A percentile compares a stretch with the other conserved stretches of the same genome.
Conservation (phyloP, 2,888 invertebrate genomes). For the Drosophila hamatofila region DNA sequence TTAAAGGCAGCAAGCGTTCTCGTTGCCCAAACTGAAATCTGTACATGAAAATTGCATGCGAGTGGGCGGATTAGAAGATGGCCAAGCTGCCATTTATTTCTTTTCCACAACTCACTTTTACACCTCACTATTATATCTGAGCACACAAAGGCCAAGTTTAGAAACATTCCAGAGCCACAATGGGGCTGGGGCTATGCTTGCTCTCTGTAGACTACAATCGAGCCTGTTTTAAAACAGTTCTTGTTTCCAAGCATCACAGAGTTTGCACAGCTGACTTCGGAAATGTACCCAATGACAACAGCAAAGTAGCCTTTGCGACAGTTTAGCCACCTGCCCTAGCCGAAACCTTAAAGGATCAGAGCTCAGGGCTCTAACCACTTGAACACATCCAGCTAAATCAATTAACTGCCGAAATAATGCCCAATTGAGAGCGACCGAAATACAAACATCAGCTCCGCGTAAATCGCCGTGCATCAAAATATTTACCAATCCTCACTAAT, state of each 20-base stretch:
- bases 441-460: constrained; percentile 56
- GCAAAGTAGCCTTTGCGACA: constrained; percentile 26
- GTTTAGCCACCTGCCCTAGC: constrained; percentile 34
- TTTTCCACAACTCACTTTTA: constrained; percentile 4
- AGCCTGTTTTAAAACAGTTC: not conserved
- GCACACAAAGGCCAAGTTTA: constrained; percentile 14
- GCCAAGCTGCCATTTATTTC: constrained; percentile 15
- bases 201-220: not conserved
- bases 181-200: not conserved
- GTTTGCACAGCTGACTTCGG: constrained; percentile 55
- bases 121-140: constrained; percentile 14
- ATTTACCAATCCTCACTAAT: constrained; percentile 80
- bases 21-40: constrained; percentile 49
- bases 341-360: constrained; percentile 17
- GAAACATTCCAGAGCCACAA: constrained; percentile 34
- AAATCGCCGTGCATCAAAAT: constrained; percentile 76
- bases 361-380: constrained; percentile 30
- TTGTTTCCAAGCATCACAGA: not conserved
- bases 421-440: constrained; percentile 47
- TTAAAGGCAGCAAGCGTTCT: constrained; percentile 49
- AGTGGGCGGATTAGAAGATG: constrained; percentile 40
- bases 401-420: constrained; percentile 59
- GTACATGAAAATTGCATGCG: constrained; percentile 55
- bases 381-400: constrained; percentile 53
- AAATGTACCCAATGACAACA: not conserved